Percentiles rank a stretch among this genome's conserved stretches.
phyloP scores from a whole-genome alignment of 2,113 vertebrate genomes.

The Gavia stellata region DNA sequence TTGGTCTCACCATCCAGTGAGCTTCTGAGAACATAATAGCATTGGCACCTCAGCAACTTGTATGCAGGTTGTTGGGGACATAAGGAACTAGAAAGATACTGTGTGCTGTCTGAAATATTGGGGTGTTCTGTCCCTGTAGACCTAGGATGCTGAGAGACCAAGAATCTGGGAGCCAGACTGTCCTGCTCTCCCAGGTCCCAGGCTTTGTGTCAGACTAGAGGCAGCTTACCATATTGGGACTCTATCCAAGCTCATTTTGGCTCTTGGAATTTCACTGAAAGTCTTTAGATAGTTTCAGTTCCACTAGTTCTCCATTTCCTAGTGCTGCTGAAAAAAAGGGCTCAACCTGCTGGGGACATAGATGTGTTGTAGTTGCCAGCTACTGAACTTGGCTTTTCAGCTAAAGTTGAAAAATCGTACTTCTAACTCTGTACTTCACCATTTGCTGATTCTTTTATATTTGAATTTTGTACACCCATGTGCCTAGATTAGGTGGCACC shows the following conservation, averaged over 20 bases:
- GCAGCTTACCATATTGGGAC: not conserved
- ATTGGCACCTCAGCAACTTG: not conserved
- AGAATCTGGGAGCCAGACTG: not conserved
- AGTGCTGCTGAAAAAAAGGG: not conserved
- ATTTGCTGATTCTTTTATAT: not conserved
- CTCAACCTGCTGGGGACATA: rapidly evolving
- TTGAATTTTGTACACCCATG: not conserved
- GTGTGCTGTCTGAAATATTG: not conserved
- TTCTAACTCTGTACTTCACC: not conserved
- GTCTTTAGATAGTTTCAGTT: not conserved
- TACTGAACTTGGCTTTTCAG: not conserved
- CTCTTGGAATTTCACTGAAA: not conserved
- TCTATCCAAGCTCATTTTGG: not conserved
- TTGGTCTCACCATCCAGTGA: not conserved
- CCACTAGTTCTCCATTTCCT: not conserved
- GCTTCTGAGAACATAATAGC: not conserved
- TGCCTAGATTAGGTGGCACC: not conserved
- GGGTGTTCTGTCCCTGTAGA: not conserved
- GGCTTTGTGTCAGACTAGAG: not conserved
- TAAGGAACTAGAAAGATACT: not conserved
- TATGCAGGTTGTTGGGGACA: not conserved
- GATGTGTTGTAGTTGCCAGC: not conserved
- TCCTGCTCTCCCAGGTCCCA: not conserved
- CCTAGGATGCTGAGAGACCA: not conserved
- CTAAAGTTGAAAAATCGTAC: not conserved